Conservation (phyloP, 2,113 vertebrate species). For the Ascaphus truei region DNA sequence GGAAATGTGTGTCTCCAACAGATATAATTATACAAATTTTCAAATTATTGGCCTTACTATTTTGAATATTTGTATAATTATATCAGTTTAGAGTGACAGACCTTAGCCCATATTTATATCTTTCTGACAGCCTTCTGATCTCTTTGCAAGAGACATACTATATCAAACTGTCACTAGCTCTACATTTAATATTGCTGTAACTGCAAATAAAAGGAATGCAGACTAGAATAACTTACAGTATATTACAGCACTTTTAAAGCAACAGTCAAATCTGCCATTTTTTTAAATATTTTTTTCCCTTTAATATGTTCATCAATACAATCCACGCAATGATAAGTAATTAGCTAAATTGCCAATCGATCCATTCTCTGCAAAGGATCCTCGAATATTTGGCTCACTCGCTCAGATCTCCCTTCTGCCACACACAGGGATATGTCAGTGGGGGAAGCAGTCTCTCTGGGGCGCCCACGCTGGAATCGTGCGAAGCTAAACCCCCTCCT, state of each 20-base stretch:
- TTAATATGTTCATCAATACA: no score
- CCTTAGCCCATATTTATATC: conserved; percentile 1
- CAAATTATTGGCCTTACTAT: conserved; percentile 5
- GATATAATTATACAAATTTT: neutral
- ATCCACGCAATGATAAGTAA: no score
- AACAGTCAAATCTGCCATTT: no score
- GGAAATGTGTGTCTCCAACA: neutral
- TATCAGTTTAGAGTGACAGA: conserved; percentile 10
- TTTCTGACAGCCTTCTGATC: conserved; percentile 22
- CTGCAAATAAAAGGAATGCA: conserved; percentile 8
- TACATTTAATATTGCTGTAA: neutral
- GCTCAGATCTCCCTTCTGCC: no score
- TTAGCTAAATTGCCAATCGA: no score
- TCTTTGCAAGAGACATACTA: conserved; percentile 1
- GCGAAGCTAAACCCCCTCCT: no score
- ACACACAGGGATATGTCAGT: no score
- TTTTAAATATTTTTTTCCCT: no score
- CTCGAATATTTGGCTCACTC: no score
- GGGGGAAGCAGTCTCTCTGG: no score
- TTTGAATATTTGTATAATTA: neutral
- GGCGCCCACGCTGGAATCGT: no score
- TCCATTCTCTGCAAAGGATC: no score
- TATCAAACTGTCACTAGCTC: conserved; percentile 19
- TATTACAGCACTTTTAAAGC: conserved; percentile 11
- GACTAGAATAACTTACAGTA: conserved; percentile 8